A percentile compares a stretch with the other conserved stretches of the same genome.
These are phyloP conservation scores for Porites divaricata DNA, from an alignment of 92 coral and sea anemone species.

Conservation along the genomic window DNA sequence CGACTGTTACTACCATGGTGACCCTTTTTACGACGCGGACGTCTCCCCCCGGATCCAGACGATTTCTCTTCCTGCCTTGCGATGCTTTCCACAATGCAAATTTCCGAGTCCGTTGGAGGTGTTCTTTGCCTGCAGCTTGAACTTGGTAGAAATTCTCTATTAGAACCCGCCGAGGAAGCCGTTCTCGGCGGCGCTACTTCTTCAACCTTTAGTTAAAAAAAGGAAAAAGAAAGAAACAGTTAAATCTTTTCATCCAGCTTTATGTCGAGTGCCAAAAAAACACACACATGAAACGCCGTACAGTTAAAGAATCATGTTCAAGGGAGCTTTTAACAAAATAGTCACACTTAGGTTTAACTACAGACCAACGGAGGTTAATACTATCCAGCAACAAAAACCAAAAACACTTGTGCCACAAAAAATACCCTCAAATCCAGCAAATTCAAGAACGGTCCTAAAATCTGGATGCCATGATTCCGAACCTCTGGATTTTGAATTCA, in stretches of 20 bases:
- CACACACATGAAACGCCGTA: too few relatives aligned
- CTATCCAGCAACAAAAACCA: too few relatives aligned
- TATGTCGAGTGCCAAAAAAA: not conserved
- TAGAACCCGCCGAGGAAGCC: conserved; percentile 77
- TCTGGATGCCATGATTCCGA: too few relatives aligned
- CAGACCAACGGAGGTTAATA: too few relatives aligned
- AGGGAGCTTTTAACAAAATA: too few relatives aligned
- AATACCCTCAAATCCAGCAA: too few relatives aligned
- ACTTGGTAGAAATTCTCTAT: conserved; percentile 80
- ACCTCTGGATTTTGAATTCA: too few relatives aligned
- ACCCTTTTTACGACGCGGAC: conserved; percentile 51
- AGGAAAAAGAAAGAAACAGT: not conserved
- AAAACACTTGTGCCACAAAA: too few relatives aligned
- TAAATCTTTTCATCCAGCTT: not conserved
- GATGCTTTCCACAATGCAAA: conserved; percentile 65
- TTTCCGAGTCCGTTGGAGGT: conserved; percentile 84
- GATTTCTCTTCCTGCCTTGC: conserved; percentile 51
- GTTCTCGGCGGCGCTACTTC: conserved; percentile 73
- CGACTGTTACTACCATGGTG: conserved; percentile 42
- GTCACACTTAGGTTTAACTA: too few relatives aligned
- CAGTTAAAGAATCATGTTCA: too few relatives aligned
- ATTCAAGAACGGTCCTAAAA: too few relatives aligned
- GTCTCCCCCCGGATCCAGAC: conserved; percentile 38
- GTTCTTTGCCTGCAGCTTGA: conserved; percentile 75
- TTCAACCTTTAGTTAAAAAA: conserved; percentile 57